Base-by-base conservation (phyloP, 2,113 vertebrate genomes). In the Leiothrix lutea region DNA sequence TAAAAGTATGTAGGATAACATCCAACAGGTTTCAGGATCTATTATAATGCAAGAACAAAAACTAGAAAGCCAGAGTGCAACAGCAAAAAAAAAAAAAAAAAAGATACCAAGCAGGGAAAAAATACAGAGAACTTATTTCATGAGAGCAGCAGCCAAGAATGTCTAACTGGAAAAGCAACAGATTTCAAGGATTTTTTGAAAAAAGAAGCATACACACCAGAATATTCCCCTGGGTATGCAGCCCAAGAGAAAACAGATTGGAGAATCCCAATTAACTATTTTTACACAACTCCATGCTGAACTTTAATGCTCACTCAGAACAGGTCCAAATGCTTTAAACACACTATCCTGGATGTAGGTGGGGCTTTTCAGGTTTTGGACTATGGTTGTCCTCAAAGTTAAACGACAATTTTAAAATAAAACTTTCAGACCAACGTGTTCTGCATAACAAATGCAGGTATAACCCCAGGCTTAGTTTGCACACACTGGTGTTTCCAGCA, bases 181-280 rank as follows among this genome's bases (percentile, higher is more conserved):
- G 60, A 88, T 94, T 93, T 86, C 64, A 93, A 97, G 94, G 73
- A 58, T 29, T 53, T 69, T 88, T 86, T 93, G n/a, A 93, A 82
- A 80, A 93, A 80, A 60, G 90, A 96, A 97, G 85, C 95, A 98
- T 99, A 99, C 99, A 99, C 98, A 99, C 99, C 99, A 98, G 99
- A 99, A 98, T 99, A 99, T 97, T 99, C 99, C 86, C 99, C 99
- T 99, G 98, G 97, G 95, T 97, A 98, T 98, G 98, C 98, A 97
- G 98, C 98, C 98, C 98, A 98, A 98, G 98, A 98, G 98, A 98
- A 98, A 98, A 98, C 96, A 97, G 92, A 98, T 98, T 97, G 98
- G 97, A 99, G 95, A 98, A 98, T 94, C 94, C 97, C 88, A 98
- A 98, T 98, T 98, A 98, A 97, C 97, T 90, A 79, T 50, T 96